These are phyloP conservation scores for Aleiodes sp. DNA, from an alignment of 1,140 invertebrate genomes.

Conservation along the genomic window DNA sequence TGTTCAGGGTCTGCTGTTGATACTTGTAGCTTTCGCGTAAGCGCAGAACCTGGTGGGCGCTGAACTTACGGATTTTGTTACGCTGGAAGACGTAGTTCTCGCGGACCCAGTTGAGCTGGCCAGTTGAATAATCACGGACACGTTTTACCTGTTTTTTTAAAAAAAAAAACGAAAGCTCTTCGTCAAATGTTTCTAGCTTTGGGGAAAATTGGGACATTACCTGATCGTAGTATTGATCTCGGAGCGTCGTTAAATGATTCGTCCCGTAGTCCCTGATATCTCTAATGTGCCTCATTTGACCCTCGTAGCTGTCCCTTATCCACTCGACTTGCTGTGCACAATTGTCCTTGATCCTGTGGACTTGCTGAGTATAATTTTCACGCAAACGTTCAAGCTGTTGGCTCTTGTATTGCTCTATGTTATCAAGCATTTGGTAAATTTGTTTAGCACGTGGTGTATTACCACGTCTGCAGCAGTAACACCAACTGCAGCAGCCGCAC, in stretches of 20 bases:
- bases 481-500: conserved; percentile 71
- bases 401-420: conserved; percentile 89
- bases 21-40: conserved; percentile 94
- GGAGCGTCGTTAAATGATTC: conserved; percentile 82
- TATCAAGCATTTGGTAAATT: conserved; percentile 86
- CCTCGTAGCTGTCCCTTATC: conserved; percentile 90
- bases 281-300: conserved; percentile 85
- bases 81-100: conserved; percentile 96
- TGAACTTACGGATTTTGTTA: conserved; percentile 93
- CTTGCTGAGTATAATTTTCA: conserved; percentile 92
- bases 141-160: conserved; percentile 73
- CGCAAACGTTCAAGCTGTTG: conserved; percentile 86
- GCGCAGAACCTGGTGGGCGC: conserved; percentile 87
- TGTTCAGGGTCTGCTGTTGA: conserved; percentile 93
- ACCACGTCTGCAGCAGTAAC: conserved; percentile 74
- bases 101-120: conserved; percentile 90
- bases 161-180: not conserved
- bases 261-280: conserved; percentile 92
- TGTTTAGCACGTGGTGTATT: conserved; percentile 81
- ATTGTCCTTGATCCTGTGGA: conserved; percentile 90
- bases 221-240: conserved; percentile 93
- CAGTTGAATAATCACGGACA: conserved; percentile 88
- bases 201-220: conserved; percentile 62
- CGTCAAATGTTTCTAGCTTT: conserved; percentile 71
- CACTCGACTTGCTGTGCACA: conserved; percentile 92